Evolutionary conservation across 2,888 invertebrate genomes (phyloP).

Genomic region (Amblyjoppa fuscipennis): DNA sequence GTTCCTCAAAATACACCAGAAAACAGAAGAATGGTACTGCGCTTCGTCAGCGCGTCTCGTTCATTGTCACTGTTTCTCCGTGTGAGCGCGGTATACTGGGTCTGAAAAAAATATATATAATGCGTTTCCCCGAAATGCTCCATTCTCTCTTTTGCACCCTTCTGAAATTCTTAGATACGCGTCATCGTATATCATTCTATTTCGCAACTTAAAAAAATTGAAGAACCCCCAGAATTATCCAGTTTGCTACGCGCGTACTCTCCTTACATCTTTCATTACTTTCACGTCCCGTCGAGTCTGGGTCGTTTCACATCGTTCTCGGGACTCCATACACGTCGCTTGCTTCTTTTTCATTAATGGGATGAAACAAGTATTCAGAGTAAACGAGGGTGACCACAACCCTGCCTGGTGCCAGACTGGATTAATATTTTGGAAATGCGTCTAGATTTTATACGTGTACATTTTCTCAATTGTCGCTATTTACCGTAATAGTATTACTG

Average conservation of each 20-base stretch:
- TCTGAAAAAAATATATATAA: slow-evolving; percentile 29
- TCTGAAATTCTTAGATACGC: not conserved
- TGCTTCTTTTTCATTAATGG: slow-evolving; percentile 1
- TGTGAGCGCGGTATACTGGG: not conserved
- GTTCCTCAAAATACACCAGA: slow-evolving; percentile 36
- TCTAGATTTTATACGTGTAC: not conserved
- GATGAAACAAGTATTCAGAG: slow-evolving; percentile 9
- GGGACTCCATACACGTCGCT: not conserved
- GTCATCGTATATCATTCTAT: not conserved
- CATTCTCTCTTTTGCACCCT: slow-evolving; percentile 50
- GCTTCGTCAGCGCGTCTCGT: slow-evolving; percentile 33
- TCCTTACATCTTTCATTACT: slow-evolving; percentile 10
- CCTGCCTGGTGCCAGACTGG: not conserved
- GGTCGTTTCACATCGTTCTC: not conserved
- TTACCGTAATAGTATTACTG: too few species aligned
- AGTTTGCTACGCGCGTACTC: not conserved
- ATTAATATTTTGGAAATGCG: not conserved
- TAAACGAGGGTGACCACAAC: not conserved
- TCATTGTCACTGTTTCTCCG: slow-evolving; percentile 30
- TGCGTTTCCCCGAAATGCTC: slow-evolving; percentile 21
- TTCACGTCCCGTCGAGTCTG: not conserved
- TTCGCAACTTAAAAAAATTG: not conserved
- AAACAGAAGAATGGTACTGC: slow-evolving; percentile 46
- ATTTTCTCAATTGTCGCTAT: too few species aligned
- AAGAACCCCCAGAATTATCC: not conserved